phyloP scores from a whole-genome alignment of 1,140 invertebrate species.

The Muscidifurax raptorellus region DNA sequence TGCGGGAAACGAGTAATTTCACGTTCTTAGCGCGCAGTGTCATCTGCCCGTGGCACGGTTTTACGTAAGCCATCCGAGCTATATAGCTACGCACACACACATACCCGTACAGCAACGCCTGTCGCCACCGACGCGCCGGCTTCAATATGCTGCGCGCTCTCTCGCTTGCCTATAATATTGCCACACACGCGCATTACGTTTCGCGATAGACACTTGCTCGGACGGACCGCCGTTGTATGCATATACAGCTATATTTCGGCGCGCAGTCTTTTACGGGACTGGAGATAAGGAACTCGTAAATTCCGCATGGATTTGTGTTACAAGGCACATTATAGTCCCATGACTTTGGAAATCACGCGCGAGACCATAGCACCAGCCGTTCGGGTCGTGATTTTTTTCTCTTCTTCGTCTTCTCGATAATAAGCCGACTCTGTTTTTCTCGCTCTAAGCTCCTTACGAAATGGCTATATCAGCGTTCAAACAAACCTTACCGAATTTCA shows the following conservation, averaged over 20 bases:
- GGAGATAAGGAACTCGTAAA: slow-evolving; percentile 30
- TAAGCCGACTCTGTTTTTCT: too few relatives aligned
- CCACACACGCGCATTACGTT: not conserved
- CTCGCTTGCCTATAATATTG: not conserved
- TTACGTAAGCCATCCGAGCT: slow-evolving; percentile 49
- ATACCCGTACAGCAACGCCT: not conserved
- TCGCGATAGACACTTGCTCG: not conserved
- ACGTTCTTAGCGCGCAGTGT: slow-evolving; percentile 51
- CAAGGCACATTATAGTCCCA: not conserved
- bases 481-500: slow-evolving; percentile 51
- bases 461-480: slow-evolving; percentile 43
- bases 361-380: not conserved
- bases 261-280: slow-evolving; percentile 1
- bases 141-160: not conserved
- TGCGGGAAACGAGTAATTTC: slow-evolving; percentile 55
- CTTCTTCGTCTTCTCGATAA: not conserved
- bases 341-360: slow-evolving; percentile 9
- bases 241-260: not conserved
- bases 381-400: slow-evolving; percentile 1
- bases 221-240: not conserved
- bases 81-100: not conserved
- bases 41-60: slow-evolving; percentile 48
- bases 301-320: not conserved
- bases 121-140: not conserved
- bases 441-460: slow-evolving; percentile 23